Base-by-base conservation (phyloP, 2,797 vertebrate species). In the Macroramphosus scolopax region DNA sequence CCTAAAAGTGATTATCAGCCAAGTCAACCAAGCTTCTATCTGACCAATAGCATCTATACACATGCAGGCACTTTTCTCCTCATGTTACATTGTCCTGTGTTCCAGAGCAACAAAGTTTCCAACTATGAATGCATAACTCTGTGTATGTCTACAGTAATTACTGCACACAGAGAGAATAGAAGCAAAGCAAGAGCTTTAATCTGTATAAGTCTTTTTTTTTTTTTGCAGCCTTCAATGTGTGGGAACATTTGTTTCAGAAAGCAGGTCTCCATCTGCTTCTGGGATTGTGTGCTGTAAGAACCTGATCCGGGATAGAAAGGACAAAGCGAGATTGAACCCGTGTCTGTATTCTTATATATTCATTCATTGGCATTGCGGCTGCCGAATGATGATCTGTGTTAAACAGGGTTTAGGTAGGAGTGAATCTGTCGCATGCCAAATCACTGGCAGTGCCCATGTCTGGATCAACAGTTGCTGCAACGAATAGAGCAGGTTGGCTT, bases 401-500 rank as follows among this genome's bases (percentile, higher is more conserved):
- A 50, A 55, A 54, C 52, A 65, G 65, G 61, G 67, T 55, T 75
- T 64, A 56, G 68, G 72, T 72, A 51, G 66, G 69, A 79, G 64
- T 47, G 55, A 58, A 75, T 68, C 54, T 71, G 75, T 80, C 77
- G 75, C 65, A 66, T 69, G 68, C 62, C 62, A 76, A 61, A 76
- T 79, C 62, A 67, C 55, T 55, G 63, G 52, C 72, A 51, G 66
- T 51, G 51, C 48, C 69, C 38, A 52, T 63, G 59, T 61, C 51
- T 68, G 63, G 80, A 78, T 79, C 70, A 83, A 79, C 77, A 77
- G 73, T 81, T 76, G 74, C 73, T 57, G 35, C 70, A 80, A 81
- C 79, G 69, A 84, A 78, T 71, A 58, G 73, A 87, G 68, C 86
- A 87, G 87, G 82, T n/a, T 87, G 84, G 82, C 80, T 67, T 78